These are phyloP conservation scores for Calliphora vomitoria DNA, from an alignment of 2,888 invertebrate genomes.

Conservation along the genomic window DNA sequence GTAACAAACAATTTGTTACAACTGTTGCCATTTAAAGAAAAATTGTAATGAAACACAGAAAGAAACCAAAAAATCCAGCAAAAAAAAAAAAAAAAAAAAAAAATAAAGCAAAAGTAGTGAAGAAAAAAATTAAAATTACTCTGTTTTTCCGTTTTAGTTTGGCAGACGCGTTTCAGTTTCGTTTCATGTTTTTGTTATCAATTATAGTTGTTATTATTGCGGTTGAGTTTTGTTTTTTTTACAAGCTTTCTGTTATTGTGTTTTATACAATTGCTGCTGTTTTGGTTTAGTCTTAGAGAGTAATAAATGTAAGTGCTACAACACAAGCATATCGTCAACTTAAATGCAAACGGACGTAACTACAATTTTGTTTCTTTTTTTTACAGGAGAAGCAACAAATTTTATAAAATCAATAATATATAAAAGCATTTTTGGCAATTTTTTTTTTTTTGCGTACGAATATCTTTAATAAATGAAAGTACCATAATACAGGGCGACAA, in stretches of 20 bases:
- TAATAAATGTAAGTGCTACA: slow-evolving; percentile 57
- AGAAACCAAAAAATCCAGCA: slow-evolving; percentile 4
- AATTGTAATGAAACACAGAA: slow-evolving; percentile 50
- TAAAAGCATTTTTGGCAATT: no score
- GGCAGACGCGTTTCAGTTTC: slow-evolving; percentile 64
- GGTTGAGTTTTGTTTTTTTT: slow-evolving; percentile 35
- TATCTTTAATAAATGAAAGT: no score
- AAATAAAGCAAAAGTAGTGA: slow-evolving; percentile 30
- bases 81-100: slow-evolving; percentile 20
- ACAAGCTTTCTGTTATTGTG: slow-evolving; percentile 6
- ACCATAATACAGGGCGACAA: no score
- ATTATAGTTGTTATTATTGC: slow-evolving; percentile 71
- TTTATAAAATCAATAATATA: no score
- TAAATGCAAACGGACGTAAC: no score
- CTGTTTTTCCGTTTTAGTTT: slow-evolving; percentile 46
- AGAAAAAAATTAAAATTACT: slow-evolving; percentile 39
- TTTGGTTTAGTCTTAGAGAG: slow-evolving; percentile 45
- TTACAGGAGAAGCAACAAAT: no score
- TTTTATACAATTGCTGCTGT: neutral
- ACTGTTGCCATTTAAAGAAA: slow-evolving; percentile 68
- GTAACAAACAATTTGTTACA: slow-evolving; percentile 72
- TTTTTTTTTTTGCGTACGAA: no score
- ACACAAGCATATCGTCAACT: slow-evolving; percentile 20
- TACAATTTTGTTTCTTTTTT: no score
- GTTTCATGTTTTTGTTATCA: slow-evolving; percentile 71